These are phyloP conservation scores for Drosophila macrospina DNA, from an alignment of 2,888 invertebrate genomes.

Conservation along the genomic window DNA sequence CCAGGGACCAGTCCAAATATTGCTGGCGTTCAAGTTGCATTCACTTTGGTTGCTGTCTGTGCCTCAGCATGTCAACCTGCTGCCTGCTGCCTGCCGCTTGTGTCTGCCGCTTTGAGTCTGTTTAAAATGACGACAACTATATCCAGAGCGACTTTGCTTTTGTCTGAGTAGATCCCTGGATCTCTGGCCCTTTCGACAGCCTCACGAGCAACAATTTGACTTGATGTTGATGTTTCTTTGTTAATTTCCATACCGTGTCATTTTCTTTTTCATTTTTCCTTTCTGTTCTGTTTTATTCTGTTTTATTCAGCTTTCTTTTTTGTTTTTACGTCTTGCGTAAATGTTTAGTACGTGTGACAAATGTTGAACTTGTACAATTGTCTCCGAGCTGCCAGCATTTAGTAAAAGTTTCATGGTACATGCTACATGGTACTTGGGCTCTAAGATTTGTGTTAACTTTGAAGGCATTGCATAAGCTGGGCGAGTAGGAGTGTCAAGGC, in stretches of 20 bases:
- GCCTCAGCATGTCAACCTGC: conserved; percentile 44
- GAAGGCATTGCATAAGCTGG: conserved; percentile 64
- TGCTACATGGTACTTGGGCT: no score
- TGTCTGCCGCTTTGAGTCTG: conserved; percentile 60
- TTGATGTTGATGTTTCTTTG: conserved; percentile 79
- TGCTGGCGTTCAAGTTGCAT: conserved; percentile 63
- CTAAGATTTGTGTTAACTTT: conserved; percentile 50
- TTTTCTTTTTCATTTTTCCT: conserved; percentile 23
- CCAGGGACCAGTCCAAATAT: conserved; percentile 61
- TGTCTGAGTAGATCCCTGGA: conserved; percentile 42
- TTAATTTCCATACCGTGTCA: conserved; percentile 68
- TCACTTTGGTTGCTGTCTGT: conserved; percentile 52
- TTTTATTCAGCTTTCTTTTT: conserved; percentile 3
- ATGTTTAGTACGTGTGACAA: conserved; percentile 73
- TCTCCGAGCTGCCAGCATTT: conserved; percentile 52
- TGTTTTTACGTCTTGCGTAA: conserved; percentile 37
- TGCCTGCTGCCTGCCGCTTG: conserved; percentile 6
- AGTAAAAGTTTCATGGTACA: conserved; percentile 51
- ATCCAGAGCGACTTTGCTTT: conserved; percentile 60
- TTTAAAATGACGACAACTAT: conserved; percentile 76
- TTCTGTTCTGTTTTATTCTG: conserved; percentile 6
- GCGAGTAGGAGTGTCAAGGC: background rate
- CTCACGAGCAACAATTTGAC: conserved; percentile 60
- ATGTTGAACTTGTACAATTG: conserved; percentile 78
- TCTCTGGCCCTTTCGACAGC: conserved; percentile 19